Conservation (phyloP, 2,797 vertebrate genomes). For the Poecilia gillii region DNA sequence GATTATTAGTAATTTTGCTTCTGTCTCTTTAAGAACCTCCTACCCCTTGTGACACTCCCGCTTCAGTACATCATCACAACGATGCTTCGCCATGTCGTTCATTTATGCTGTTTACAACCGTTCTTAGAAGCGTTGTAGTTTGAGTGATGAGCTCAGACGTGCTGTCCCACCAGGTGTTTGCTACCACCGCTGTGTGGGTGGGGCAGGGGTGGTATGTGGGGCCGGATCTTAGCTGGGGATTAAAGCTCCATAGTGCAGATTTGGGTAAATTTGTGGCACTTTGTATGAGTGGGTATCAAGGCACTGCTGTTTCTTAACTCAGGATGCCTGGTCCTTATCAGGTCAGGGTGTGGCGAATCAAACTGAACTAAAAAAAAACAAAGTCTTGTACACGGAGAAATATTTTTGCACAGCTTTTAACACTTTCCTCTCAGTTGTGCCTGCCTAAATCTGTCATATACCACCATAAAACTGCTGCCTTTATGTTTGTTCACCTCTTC, state of each 20-base stretch:
- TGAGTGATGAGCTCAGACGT: background rate
- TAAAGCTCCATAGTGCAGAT: background rate
- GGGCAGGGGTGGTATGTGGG: background rate
- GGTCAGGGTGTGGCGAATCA: background rate
- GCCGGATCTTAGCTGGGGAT: background rate
- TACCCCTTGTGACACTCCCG: background rate
- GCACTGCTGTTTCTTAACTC: no score
- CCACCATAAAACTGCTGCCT: constrained; percentile 18
- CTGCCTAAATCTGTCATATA: constrained; percentile 36
- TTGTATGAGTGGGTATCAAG: no score
- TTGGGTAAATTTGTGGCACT: background rate
- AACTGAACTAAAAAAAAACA: background rate
- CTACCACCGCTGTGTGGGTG: background rate
- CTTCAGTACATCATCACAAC: background rate
- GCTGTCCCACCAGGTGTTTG: background rate
- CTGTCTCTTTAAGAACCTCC: background rate
- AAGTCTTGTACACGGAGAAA: background rate
- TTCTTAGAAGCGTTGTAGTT: background rate
- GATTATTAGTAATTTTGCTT: background rate
- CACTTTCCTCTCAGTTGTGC: background rate
- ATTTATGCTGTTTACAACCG: background rate
- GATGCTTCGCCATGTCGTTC: background rate
- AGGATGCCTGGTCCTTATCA: background rate
- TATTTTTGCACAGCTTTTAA: background rate
- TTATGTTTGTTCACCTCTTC: background rate